Evolutionary conservation across 1,140 invertebrate species (phyloP), one percentile per base, ranked within the genome.

Genomic region (Mylabris phalerata): DNA sequence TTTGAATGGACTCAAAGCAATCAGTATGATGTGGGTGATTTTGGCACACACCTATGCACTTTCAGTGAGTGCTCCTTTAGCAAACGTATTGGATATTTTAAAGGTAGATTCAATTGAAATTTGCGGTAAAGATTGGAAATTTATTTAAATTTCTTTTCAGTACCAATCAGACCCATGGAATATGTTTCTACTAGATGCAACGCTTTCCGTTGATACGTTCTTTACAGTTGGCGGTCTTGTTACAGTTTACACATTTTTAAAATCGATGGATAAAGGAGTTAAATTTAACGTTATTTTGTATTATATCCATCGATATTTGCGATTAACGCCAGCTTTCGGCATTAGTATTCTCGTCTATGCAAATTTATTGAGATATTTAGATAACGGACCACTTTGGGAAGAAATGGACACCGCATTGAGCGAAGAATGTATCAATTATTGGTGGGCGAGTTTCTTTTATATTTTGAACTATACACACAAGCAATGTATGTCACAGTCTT

Each of bases 11-110:
- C 68, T 84, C 24, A 75, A 80, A 46, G 75, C 79, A 27, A 67
- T 86, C 13, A 80, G 80, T 46, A 82, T 85, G 73, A 69, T 78
- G 26, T 87, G 85, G 85, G 80, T 87, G 10, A 75, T 87, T 7
- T 61, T 84, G 3, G 82, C 82, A 0, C 84, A 87, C 49, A 66
- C 71, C 1, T 78, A 49, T 39, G 39, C 9, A 9, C 24, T 32
- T 9, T 46, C n/a, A 46, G 11, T 11, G 9, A 40, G 13, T 5
- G 38, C 5, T 10, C 38, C 5, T 7, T 40, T 40, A 10, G 9
- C 5, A 40, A 40, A 7, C 5, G 1, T 40, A 40, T 40, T 7
- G 1, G 9, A 40, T 40, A 7, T 7, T 10, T 7, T 7, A 10
- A 5, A 40, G 38, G 5, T 7, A 40, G 38, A 40, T 40, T 7